Evolutionary conservation across 30 jellyfish, hydroid and myxozoan species (phyloP).

Genomic region (Aurelia coerulea): DNA sequence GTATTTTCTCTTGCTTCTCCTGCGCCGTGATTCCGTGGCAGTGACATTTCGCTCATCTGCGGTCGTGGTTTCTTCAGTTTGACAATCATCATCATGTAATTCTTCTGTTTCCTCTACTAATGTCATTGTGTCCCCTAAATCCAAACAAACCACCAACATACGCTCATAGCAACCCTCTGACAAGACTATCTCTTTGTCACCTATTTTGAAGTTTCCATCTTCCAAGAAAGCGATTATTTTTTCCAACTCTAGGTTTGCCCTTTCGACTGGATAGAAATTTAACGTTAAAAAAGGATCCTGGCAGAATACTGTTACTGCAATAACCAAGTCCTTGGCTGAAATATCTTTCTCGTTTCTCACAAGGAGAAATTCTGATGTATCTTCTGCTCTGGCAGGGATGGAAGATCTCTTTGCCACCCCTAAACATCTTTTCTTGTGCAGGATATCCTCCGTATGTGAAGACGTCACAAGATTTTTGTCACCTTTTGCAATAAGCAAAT

Average conservation of each 20-base stretch:
- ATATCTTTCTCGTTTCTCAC: not conserved
- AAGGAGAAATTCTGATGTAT: not conserved
- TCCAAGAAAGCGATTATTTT: not conserved
- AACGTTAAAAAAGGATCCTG: not conserved
- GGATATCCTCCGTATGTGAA: too few species aligned
- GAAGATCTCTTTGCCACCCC: too few species aligned
- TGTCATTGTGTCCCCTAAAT: not conserved
- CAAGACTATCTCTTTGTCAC: not conserved
- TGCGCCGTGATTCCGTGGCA: constrained; percentile 35
- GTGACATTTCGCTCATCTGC: constrained; percentile 4
- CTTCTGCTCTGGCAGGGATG: too few species aligned
- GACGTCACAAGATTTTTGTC: too few species aligned
- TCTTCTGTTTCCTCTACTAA: not conserved
- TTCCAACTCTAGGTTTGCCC: not conserved
- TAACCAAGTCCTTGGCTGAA: not conserved
- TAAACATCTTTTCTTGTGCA: too few species aligned
- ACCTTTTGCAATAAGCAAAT: too few species aligned
- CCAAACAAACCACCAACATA: not conserved
- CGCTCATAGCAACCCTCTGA: constrained; percentile 3
- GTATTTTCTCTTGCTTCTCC: constrained; percentile 35
- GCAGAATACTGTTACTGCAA: not conserved
- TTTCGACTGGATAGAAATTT: not conserved
- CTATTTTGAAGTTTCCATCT: not conserved
- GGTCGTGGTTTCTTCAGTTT: not conserved
- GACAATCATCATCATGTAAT: not conserved